Percentiles rank a stretch among this genome's conserved stretches.
Evolutionary conservation across 1,140 invertebrate species (phyloP).

Genomic region (Tetramorium simillimum): DNA sequence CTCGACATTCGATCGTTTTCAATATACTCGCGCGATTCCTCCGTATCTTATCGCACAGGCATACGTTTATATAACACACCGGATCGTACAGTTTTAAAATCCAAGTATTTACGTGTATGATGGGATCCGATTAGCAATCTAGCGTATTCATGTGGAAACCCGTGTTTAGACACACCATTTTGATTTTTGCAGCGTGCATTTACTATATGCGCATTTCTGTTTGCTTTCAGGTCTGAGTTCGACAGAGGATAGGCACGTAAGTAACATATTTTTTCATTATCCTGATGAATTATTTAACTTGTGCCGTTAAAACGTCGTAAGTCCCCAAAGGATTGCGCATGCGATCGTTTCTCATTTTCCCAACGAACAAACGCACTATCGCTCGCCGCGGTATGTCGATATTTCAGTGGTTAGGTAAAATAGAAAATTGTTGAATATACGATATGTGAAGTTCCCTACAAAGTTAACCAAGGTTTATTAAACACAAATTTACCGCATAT

Average conservation of each 20-base stretch:
- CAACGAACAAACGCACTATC: not conserved
- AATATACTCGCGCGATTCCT: not conserved
- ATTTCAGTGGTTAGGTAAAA: not conserved
- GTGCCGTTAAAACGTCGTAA: not conserved
- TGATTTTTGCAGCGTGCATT: not conserved
- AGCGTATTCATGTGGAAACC: not conserved
- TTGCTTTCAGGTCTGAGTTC: conserved; percentile 88
- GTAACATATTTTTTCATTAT: conserved; percentile 77
- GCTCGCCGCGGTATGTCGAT: not conserved
- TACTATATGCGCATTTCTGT: conserved; percentile 64
- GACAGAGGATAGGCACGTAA: conserved; percentile 89
- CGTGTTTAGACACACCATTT: not conserved
- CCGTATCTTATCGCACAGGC: conserved; percentile 3
- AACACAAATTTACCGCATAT: not conserved
- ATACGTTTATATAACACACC: not conserved
- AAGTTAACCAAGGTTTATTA: not conserved
- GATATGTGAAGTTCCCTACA: not conserved
- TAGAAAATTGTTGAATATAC: not conserved
- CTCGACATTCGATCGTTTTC: conserved; percentile 34
- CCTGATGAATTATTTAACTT: not conserved
- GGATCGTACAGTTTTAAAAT: not conserved
- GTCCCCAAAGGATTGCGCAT: not conserved
- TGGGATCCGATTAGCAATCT: not conserved
- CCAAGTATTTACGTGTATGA: conserved; percentile 17
- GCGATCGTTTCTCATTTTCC: not conserved